These are phyloP conservation scores for Oligia strigilis DNA, from an alignment of 2,888 invertebrate species.

Conservation along the genomic window DNA sequence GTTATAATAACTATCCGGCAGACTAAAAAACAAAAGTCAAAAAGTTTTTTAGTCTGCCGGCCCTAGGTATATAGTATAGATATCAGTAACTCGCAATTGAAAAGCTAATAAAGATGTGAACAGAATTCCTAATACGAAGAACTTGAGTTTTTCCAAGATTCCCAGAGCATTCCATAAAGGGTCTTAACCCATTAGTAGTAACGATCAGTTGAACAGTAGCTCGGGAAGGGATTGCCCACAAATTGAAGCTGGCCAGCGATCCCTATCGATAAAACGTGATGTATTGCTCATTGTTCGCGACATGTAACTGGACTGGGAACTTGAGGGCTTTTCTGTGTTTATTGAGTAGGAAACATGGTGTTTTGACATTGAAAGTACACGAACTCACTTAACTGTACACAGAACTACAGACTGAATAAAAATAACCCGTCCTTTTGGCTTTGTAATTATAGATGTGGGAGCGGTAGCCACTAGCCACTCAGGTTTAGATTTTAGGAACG, in stretches of 20 bases:
- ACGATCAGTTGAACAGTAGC: slow-evolving; percentile 57
- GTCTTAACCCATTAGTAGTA: slow-evolving; percentile 49
- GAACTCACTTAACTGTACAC: background rate
- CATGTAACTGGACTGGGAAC: slow-evolving; percentile 55
- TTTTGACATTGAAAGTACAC: slow-evolving; percentile 28
- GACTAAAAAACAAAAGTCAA: background rate
- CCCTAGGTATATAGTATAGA: background rate
- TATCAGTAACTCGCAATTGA: slow-evolving; percentile 21
- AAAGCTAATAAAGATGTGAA: slow-evolving; percentile 47
- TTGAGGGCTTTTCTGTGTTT: slow-evolving; percentile 37
- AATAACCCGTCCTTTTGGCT: no score
- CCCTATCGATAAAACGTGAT: slow-evolving; percentile 54
- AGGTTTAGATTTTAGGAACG: background rate
- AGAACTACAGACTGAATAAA: background rate
- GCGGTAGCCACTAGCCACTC: background rate
- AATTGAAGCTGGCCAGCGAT: slow-evolving; percentile 54
- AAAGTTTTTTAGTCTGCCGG: background rate
- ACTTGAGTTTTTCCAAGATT: slow-evolving; percentile 40
- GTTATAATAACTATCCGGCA: no score
- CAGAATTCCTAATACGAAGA: slow-evolving; percentile 36
- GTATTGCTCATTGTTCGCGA: slow-evolving; percentile 58
- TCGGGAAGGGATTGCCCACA: slow-evolving; percentile 51
- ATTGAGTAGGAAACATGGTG: slow-evolving; percentile 22
- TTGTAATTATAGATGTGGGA: background rate
- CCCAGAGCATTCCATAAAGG: slow-evolving; percentile 36